Percentiles rank a stretch among this genome's conserved stretches.
phyloP scores from a whole-genome alignment of 2,113 vertebrate species.

The Podocnemis expansa region DNA sequence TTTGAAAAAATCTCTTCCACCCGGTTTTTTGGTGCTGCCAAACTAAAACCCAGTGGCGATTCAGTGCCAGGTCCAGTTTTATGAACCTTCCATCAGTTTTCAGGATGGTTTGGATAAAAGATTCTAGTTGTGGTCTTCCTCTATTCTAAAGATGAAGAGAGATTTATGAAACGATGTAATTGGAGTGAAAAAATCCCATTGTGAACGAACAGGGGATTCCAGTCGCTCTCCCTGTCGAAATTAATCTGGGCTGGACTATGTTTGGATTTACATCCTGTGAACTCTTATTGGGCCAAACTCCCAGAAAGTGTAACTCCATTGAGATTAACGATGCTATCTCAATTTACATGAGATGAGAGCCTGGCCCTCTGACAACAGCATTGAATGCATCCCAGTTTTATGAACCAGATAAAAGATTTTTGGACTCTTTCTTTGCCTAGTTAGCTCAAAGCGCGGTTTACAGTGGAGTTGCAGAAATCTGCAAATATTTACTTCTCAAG shows the following conservation, averaged over 20 bases:
- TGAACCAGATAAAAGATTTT: not conserved
- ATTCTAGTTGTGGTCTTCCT: not conserved
- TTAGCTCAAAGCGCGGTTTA: not conserved
- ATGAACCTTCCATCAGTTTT: not conserved
- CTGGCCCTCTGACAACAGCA: not conserved
- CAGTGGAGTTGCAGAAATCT: conserved; percentile 9
- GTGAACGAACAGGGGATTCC: not conserved
- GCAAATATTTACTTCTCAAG: conserved; percentile 25
- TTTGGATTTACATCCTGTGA: not conserved
- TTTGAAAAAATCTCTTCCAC: not conserved
- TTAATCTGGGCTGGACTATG: not conserved
- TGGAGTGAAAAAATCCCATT: not conserved
- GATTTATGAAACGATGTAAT: rapidly evolving
- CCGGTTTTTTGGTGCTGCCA: not conserved
- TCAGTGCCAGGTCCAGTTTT: not conserved
- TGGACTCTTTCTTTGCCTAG: not conserved
- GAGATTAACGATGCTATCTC: not conserved
- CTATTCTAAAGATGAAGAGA: not conserved
- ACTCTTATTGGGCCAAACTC: not conserved
- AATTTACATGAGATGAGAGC: not conserved
- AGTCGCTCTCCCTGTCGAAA: not conserved
- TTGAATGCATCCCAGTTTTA: not conserved
- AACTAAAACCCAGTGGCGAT: not conserved
- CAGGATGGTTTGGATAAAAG: not conserved
- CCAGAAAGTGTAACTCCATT: not conserved